Evolutionary conservation across 2,888 invertebrate species (phyloP).

Genomic region (Caradrina kadenii): DNA sequence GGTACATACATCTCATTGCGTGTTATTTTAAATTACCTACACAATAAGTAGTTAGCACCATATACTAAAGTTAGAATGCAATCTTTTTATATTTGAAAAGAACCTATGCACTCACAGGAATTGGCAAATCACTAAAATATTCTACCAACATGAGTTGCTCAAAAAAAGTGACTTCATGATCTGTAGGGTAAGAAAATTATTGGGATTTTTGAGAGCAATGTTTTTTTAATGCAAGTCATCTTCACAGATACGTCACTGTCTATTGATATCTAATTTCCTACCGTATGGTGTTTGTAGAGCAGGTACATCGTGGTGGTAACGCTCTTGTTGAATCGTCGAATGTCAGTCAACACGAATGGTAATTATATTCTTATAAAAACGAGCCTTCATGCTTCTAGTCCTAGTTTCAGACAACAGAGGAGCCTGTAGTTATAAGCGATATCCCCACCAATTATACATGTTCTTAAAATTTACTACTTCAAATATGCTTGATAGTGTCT

Average conservation of each 20-base stretch:
- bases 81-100: constrained; percentile 4
- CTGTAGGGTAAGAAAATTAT: constrained; percentile 3
- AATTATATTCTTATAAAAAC: constrained; percentile 32
- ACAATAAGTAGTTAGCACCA: constrained; percentile 37
- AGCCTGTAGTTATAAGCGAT: constrained; percentile 47
- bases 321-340: constrained; percentile 1
- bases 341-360: constrained; percentile 11
- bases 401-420: constrained; percentile 50
- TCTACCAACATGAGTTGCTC: constrained; percentile 9
- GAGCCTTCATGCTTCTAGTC: constrained; percentile 58
- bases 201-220: constrained; percentile 10
- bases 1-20: constrained; percentile 16
- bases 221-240: constrained; percentile 28
- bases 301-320: not conserved
- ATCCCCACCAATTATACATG: constrained; percentile 54
- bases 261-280: not conserved
- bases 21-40: constrained; percentile 33
- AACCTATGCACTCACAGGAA: not conserved
- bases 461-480: constrained; percentile 42
- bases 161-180: constrained; percentile 16
- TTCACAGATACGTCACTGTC: constrained; percentile 4
- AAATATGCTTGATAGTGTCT: constrained; percentile 46
- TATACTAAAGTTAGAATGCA: constrained; percentile 5
- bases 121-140: not conserved
- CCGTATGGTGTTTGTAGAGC: not conserved